Base-by-base conservation (phyloP, 2,113 vertebrate species). In the Corydoras maculifer region DNA sequence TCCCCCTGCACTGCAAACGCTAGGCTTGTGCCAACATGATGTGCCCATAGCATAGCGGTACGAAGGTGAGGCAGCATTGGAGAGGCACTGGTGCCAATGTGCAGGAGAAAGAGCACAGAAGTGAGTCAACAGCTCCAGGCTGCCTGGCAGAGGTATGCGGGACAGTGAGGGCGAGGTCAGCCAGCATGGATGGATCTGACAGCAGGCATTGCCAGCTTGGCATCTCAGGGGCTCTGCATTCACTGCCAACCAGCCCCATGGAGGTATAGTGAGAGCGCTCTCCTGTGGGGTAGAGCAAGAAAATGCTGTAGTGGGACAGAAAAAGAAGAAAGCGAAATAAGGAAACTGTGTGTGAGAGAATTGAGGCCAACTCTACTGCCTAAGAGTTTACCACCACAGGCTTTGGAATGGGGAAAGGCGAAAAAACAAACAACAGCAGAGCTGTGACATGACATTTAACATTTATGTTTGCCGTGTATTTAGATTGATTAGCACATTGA, bases 181-280 rank as follows among this genome's bases (percentile, higher is more conserved):
- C 79, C 79, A 80, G 79, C 79, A 78, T 68, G 73, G 78, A 79
- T 57, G 72, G 67, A 70, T 80, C 78, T 79, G 72, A 81, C 80
- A 77, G 78, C 80, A 82, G 78, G 75, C 78, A 70, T 57, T 67
- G 78, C 77, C 77, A 82, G 77, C 78, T 77, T 80, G 80, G 75
- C 78, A 79, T 79, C 80, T 82, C 75, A 68, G 78, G 78, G 77
- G 80, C 75, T 62, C 60, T 51, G 59, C 69, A 68, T 60, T 75
- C 0, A 32, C 69, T 80, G 78, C 81, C 81, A 80, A 77, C 62
- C 60, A 43, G 68, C 81, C 75, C 77, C 72, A 67, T 62, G 71
- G 78, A 64, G 65, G 64, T 78, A 76, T 29, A 72, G 76, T 73
- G 80, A 73, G 74, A 69, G 69, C 65, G 54, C 69, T 53, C 62